These are phyloP conservation scores for Notiomystis cincta DNA, from an alignment of 2,113 vertebrate species.

Conservation along the genomic window DNA sequence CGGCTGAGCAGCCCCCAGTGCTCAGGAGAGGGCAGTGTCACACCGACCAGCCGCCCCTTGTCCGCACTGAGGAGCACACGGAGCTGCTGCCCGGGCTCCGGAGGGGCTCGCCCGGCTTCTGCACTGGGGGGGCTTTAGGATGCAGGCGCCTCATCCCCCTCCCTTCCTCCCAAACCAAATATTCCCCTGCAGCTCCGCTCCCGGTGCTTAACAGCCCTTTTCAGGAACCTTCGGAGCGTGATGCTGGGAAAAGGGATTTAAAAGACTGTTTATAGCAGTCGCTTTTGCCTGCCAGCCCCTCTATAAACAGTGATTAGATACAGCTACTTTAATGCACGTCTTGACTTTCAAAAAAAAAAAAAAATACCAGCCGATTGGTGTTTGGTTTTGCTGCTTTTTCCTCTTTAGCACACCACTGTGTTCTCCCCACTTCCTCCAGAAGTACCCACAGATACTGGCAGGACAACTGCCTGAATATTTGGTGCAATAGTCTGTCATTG, in stretches of 20 bases:
- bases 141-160: fast-evolving
- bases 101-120: fast-evolving
- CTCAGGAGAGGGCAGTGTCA: slow-evolving; percentile 62
- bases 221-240: fast-evolving
- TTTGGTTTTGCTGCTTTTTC: background rate
- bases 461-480: background rate
- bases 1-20: background rate
- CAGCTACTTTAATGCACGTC: background rate
- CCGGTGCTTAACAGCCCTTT: background rate
- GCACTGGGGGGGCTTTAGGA: fast-evolving
- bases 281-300: background rate
- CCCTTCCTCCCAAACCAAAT: too few relatives aligned
- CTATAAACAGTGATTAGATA: background rate
- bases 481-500: background rate
- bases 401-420: background rate
- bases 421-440: slow-evolving; percentile 13
- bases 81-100: background rate
- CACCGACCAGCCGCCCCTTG: background rate
- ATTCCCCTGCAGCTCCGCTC: background rate
- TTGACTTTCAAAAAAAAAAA: background rate
- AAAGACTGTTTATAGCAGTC: background rate
- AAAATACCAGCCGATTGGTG: fast-evolving
- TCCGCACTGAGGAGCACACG: fast-evolving
- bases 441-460: background rate
- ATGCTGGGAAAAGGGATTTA: background rate